Conservation (phyloP, 2,888 invertebrate genomes). For the Sphaerophoria taeniata region DNA sequence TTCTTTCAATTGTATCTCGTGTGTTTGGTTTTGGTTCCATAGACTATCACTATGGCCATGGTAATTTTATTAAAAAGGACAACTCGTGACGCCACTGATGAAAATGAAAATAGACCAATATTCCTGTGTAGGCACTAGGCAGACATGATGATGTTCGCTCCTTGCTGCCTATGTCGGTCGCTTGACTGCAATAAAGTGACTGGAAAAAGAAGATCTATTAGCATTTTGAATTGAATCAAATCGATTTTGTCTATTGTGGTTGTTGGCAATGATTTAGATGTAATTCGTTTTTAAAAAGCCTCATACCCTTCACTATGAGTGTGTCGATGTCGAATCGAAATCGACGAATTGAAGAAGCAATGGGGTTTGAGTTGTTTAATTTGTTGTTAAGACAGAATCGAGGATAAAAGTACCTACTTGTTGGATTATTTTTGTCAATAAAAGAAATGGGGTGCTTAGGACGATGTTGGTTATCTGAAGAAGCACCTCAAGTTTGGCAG, state of each 20-base stretch:
- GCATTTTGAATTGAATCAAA: conserved; percentile 45
- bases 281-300: conserved; percentile 3
- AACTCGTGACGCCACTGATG: conserved; percentile 35
- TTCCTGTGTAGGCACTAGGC: neutral
- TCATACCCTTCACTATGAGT: neutral
- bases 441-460: no score
- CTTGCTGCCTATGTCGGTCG: neutral
- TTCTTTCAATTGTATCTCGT: neutral
- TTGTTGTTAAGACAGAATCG: no score
- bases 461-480: no score
- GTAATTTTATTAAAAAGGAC: conserved; percentile 53
- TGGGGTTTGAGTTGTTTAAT: neutral
- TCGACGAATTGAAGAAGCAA: conserved; percentile 10
- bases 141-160: neutral
- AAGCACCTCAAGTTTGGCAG: no score
- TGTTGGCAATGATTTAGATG: conserved; percentile 27
- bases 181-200: conserved; percentile 2
- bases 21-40: conserved; percentile 32
- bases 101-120: neutral
- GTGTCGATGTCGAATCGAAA: neutral
- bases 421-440: no score
- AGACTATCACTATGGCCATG: conserved; percentile 10
- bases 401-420: no score
- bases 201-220: conserved; percentile 29
- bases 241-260: conserved; percentile 27